These are phyloP conservation scores for Paracanthobrama guichenoti DNA, from an alignment of 2,113 vertebrate genomes.

Conservation along the genomic window DNA sequence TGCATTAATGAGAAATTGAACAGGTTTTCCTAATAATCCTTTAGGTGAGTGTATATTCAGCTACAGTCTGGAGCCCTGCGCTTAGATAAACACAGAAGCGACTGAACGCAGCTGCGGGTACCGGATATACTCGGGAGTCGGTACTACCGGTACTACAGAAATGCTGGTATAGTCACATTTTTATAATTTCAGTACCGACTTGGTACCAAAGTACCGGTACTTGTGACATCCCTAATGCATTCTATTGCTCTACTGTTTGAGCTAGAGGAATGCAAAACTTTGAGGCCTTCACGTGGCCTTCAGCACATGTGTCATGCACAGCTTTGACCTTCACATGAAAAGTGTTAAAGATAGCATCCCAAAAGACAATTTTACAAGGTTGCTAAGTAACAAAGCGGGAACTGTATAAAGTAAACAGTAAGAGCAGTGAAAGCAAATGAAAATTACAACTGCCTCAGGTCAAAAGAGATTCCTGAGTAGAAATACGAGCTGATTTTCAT, in stretches of 20 bases:
- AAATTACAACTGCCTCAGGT: background rate
- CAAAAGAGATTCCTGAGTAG: background rate
- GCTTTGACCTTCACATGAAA: conserved; percentile 4
- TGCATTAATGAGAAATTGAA: too few species aligned
- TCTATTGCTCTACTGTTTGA: background rate
- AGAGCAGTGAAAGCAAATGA: background rate
- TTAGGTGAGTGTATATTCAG: too few species aligned
- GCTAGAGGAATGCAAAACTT: background rate
- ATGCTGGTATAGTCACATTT: too few species aligned
- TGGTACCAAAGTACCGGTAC: too few species aligned
- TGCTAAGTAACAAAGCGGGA: background rate
- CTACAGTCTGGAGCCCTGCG: too few species aligned
- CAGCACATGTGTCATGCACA: background rate
- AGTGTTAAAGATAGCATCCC: background rate
- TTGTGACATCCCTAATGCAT: too few species aligned
- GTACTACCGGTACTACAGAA: too few species aligned
- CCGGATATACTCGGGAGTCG: too few species aligned
- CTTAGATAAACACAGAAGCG: too few species aligned
- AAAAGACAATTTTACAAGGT: background rate
- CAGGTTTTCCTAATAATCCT: too few species aligned
- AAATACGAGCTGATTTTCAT: background rate
- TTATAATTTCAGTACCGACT: too few species aligned
- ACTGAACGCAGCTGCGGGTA: too few species aligned
- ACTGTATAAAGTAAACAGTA: background rate
- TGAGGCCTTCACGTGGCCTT: background rate